Base-by-base conservation (phyloP, 2,888 invertebrate species). In the Drosophila putrida region DNA sequence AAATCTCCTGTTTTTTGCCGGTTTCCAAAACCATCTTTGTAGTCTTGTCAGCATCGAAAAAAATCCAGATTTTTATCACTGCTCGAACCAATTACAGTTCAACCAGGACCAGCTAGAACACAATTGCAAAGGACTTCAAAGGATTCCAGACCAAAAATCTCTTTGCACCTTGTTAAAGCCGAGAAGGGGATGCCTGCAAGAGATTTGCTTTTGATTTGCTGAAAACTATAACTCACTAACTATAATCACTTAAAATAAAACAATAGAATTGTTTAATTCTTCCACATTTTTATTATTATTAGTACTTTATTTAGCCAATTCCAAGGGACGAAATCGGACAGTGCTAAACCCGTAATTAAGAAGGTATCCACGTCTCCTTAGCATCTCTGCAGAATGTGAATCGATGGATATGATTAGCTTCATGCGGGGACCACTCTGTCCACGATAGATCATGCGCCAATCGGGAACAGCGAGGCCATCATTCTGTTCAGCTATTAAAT, bases 321-420 rank as follows among this genome's bases (percentile, higher is more conserved):
- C 28, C 36, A 39, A 58, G 13, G 55, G 71, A 11, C 27, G 59
- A 20, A 71, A 60, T 15, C 38, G 44, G 5, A 74, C 55, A 36
- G 20, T 15, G 15, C 31, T 25, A 36, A 74, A 74, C 27, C 50
- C 68, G 25, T 55, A 71, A 20, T 74, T 74, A 9, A 67, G 39
- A n/a, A 36, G 13, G 13, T 55, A 71, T 5, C 9, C 51, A n/a
- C 44, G 54, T 13, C 27, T 33, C 0, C 50, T 27, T 2, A 71
- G 53, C 33, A 46, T 28, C 13, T 73, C 54, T n/a, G 59, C 54
- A 1, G 74, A 71, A 13, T 55, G 60, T 13, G 68, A 36, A 47
- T 74, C 55, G 20, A 60, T 55, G 36, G 68, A 50, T 4, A 74
- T 28, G 50, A 33, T 20, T 4, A 71, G 68, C 20, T 46, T 55